phyloP scores from a whole-genome alignment of 2,113 vertebrate genomes.

The Forbesichthys papilliferus region DNA sequence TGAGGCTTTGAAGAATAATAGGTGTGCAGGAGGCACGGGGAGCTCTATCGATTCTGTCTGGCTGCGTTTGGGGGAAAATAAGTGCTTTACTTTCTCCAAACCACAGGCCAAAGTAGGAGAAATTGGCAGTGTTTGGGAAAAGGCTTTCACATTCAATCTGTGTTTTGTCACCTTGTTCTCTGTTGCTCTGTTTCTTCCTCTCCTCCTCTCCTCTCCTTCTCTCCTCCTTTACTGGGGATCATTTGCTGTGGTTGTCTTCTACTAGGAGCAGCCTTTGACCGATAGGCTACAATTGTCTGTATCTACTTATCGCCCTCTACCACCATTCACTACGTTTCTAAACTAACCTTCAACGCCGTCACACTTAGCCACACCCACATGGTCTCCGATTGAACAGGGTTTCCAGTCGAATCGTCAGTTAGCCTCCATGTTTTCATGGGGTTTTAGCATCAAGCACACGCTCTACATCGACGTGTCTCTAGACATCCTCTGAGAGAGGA shows the following conservation, averaged over 20 bases:
- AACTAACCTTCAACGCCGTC: constrained; percentile 1
- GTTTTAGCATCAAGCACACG: constrained; percentile 13
- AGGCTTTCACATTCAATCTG: constrained; percentile 59
- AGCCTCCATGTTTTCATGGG: not conserved
- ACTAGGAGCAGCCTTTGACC: no score
- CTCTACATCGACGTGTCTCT: constrained; percentile 5
- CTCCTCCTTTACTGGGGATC: not conserved
- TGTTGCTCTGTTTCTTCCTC: constrained; percentile 9
- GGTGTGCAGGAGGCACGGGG: constrained; percentile 52
- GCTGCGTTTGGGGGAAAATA: constrained; percentile 33
- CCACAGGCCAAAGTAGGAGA: constrained; percentile 50
- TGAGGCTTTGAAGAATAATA: constrained; percentile 67
- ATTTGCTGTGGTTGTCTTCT: no score
- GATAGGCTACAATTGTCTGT: no score
- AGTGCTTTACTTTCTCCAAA: constrained; percentile 65
- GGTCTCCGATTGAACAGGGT: not conserved
- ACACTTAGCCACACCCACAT: constrained; percentile 1
- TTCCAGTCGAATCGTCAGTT: no score
- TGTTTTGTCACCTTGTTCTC: constrained; percentile 29
- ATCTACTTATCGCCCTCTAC: no score
- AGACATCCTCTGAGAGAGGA: constrained; percentile 22
- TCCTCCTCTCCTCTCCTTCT: constrained; percentile 3
- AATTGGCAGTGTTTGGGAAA: constrained; percentile 48
- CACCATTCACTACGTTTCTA: not conserved
- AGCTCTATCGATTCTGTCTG: constrained; percentile 66